Evolutionary conservation across 1,140 invertebrate genomes (phyloP), one percentile per base, ranked within the genome.

Genomic region (Penaeus japonicus): DNA sequence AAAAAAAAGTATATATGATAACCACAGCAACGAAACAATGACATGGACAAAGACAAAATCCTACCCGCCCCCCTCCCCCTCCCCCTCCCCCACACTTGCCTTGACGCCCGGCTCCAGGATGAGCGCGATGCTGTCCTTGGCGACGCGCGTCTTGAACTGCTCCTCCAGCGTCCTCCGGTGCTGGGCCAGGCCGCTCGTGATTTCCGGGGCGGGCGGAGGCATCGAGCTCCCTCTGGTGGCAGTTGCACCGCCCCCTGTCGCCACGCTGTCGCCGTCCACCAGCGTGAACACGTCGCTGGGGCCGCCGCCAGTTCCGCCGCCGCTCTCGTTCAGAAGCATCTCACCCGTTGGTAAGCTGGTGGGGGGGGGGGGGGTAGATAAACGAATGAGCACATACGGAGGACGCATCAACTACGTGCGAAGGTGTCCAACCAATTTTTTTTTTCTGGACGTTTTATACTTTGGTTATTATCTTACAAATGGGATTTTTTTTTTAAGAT

Each of bases 71-170:
- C n/a, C n/a, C n/a, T n/a, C n/a, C n/a, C n/a, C 27, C 27, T 20
- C 4, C 12, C 35, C 30, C 30, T n/a, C 70, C 35, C 24, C 91
- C 80, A 94, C 91, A 85, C 92, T 92, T 22, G 93, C 92, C 91
- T 93, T 94, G 79, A 91, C 92, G 22, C 93, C 92, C 15, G 93
- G 93, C 79, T 93, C 92, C 73, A 95, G 90, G 53, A 94, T 85
- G 83, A 94, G 92, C 39, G 94, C 92, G 47, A 94, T 92, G 39
- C 93, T 89, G 57, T 91, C 89, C 55, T 91, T 90, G 18, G 88
- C 85, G 22, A 90, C 88, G 10, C 89, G 65, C 1, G 84, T 89
- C 77, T 91, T 90, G 54, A 90, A 90, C 22, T 90, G 89, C 27
- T 86, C 84, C 62, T 90, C 89, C 18, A 90, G 55, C 18, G 80